A percentile compares a stretch with the other conserved stretches of the same genome.
These are phyloP conservation scores for Hemibagrus wyckioides DNA, from an alignment of 2,113 vertebrate genomes.

Conservation along the genomic window DNA sequence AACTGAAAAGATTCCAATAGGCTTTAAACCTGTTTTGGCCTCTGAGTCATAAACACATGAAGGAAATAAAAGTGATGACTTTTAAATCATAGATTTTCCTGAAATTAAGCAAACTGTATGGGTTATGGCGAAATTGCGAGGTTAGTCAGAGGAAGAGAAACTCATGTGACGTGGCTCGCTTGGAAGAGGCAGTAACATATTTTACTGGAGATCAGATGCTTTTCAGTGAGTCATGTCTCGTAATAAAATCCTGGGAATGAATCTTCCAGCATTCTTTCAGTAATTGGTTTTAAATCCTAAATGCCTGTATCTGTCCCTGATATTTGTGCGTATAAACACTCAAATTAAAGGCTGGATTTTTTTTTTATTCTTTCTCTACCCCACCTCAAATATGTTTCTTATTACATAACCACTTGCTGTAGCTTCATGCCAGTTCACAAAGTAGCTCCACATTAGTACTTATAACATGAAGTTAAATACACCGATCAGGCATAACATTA, in stretches of 20 bases:
- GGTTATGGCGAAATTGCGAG: not conserved
- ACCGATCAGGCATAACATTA: no score
- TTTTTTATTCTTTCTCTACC: not conserved
- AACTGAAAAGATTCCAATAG: not conserved
- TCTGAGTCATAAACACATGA: not conserved
- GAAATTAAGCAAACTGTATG: not conserved
- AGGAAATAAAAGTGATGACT: constrained; percentile 13
- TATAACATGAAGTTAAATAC: not conserved
- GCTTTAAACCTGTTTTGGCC: not conserved
- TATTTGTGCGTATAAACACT: not conserved
- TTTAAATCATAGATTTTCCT: constrained; percentile 11
- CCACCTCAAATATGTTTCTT: not conserved
- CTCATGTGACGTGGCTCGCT: constrained; percentile 17
- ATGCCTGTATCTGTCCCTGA: not conserved
- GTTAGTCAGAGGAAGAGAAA: constrained; percentile 15
- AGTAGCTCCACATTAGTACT: not conserved
- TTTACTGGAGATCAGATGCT: constrained; percentile 28
- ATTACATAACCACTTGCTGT: not conserved
- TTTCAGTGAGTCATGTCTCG: constrained; percentile 30
- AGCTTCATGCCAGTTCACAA: not conserved
- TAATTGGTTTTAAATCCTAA: not conserved
- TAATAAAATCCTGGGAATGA: not conserved
- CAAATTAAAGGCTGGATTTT: not conserved
- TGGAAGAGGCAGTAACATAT: not conserved
- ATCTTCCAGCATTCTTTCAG: not conserved